These are phyloP conservation scores for Clamator glandarius DNA, from an alignment of 2,797 vertebrate species.

Conservation along the genomic window DNA sequence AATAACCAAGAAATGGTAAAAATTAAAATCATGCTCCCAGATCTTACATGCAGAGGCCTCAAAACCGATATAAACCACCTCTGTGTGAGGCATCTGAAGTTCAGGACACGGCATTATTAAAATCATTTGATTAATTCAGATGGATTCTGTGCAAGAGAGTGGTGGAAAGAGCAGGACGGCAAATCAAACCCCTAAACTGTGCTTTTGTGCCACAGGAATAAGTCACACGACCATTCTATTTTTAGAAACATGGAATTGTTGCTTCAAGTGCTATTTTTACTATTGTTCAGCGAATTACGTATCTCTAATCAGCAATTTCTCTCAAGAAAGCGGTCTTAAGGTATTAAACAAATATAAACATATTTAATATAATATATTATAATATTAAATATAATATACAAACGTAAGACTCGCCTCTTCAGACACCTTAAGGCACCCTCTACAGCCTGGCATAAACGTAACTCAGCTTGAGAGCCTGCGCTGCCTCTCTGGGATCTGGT, in stretches of 20 bases:
- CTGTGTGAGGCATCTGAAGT: conserved; percentile 13
- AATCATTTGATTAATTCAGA: conserved; percentile 57
- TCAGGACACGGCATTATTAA: conserved; percentile 26
- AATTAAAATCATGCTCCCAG: background rate
- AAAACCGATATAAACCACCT: background rate
- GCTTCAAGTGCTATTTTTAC: conserved; percentile 40
- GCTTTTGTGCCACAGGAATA: conserved; percentile 57
- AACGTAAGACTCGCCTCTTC: conserved; percentile 43
- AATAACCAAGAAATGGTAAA: conserved; percentile 24
- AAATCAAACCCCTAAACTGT: conserved; percentile 73
- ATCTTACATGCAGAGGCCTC: background rate
- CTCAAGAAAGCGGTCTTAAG: conserved; percentile 5
- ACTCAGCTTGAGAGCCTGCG: background rate
- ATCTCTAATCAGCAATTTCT: conserved; percentile 61
- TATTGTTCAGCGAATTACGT: conserved; percentile 59
- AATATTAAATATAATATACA: too few species aligned
- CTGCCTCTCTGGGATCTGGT: background rate
- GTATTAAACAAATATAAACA: background rate
- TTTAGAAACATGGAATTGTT: conserved; percentile 50
- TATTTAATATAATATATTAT: too few species aligned
- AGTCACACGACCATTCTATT: conserved; percentile 50
- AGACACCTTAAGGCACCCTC: conserved; percentile 12
- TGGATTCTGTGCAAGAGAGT: conserved; percentile 29
- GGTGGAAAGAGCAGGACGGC: conserved; percentile 57
- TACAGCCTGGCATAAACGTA: background rate